phyloP scores from a whole-genome alignment of 2,888 invertebrate genomes.

The Leucophora obtusa region DNA sequence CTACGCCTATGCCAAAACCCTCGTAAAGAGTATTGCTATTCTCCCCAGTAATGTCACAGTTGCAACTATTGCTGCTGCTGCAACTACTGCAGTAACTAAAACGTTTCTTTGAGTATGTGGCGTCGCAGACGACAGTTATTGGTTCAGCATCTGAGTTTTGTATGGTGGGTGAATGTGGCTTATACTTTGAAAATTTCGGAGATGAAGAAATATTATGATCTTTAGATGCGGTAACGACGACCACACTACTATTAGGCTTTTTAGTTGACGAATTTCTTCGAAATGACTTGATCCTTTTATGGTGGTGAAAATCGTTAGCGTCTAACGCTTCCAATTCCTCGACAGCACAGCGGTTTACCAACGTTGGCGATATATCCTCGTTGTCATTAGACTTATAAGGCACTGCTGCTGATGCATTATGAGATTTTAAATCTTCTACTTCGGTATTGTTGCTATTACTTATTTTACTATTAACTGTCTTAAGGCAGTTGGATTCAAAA shows the following conservation, averaged over 20 bases:
- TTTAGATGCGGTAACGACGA: not conserved
- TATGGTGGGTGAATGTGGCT: constrained; percentile 13
- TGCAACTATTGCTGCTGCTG: constrained; percentile 75
- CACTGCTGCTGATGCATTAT: not conserved
- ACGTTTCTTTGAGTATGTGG: constrained; percentile 12
- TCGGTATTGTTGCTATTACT: not conserved
- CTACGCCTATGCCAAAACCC: constrained; percentile 72
- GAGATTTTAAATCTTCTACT: not conserved
- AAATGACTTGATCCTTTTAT: constrained; percentile 23
- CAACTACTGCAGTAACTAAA: constrained; percentile 67
- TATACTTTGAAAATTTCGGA: constrained; percentile 28
- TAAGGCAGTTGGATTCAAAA: not conserved
- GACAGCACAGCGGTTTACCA: not conserved
- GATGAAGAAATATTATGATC: constrained; percentile 9
- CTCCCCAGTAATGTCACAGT: constrained; percentile 76
- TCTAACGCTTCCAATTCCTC: constrained; percentile 6
- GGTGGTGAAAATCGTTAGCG: constrained; percentile 9
- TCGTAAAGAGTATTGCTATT: constrained; percentile 72
- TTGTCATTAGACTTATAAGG: not conserved
- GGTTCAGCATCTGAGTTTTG: constrained; percentile 39
- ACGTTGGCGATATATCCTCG: not conserved
- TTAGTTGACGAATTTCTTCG: constrained; percentile 14
- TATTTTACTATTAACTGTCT: not conserved
- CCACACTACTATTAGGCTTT: not conserved
- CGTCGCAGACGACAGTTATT: not conserved